Evolutionary conservation across 1,140 invertebrate genomes (phyloP).

Genomic region (Dryas iulia): DNA sequence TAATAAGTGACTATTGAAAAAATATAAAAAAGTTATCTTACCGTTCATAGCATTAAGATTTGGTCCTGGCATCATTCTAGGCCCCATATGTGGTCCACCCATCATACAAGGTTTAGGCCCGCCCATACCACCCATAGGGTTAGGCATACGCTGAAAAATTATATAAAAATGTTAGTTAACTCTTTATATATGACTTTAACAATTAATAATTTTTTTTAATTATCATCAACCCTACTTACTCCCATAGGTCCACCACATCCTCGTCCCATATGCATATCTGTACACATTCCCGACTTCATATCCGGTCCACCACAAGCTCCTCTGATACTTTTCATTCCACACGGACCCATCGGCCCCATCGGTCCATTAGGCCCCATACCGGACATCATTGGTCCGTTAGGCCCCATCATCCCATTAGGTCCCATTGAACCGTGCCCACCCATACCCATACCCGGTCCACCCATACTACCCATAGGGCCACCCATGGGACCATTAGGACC

Average conservation of each 20-base stretch:
- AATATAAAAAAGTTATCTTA: no score
- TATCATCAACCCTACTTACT: slow-evolving; percentile 47
- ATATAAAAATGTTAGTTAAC: no score
- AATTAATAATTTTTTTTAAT: neutral
- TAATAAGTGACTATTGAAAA: no score
- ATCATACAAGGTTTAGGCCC: slow-evolving; percentile 78
- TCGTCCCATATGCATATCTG: slow-evolving; percentile 78
- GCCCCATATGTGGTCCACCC: slow-evolving; percentile 75
- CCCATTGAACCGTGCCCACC: slow-evolving; percentile 76
- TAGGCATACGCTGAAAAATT: slow-evolving; percentile 74
- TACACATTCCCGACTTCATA: slow-evolving; percentile 76
- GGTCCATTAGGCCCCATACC: slow-evolving; percentile 77
- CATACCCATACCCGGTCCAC: slow-evolving; percentile 71
- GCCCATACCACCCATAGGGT: slow-evolving; percentile 78
- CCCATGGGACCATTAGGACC: slow-evolving; percentile 74
- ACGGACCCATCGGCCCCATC: slow-evolving; percentile 75
- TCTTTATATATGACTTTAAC: neutral
- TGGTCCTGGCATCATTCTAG: slow-evolving; percentile 78
- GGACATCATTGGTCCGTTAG: slow-evolving; percentile 75
- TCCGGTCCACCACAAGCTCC: slow-evolving; percentile 74
- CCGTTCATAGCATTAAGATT: slow-evolving; percentile 79
- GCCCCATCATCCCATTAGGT: slow-evolving; percentile 78
- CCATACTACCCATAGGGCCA: slow-evolving; percentile 70
- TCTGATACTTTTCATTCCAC: slow-evolving; percentile 75
- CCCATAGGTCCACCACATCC: slow-evolving; percentile 77